Evolutionary conservation across 1,140 invertebrate genomes (phyloP).

Genomic region (Habropoda laboriosa): DNA sequence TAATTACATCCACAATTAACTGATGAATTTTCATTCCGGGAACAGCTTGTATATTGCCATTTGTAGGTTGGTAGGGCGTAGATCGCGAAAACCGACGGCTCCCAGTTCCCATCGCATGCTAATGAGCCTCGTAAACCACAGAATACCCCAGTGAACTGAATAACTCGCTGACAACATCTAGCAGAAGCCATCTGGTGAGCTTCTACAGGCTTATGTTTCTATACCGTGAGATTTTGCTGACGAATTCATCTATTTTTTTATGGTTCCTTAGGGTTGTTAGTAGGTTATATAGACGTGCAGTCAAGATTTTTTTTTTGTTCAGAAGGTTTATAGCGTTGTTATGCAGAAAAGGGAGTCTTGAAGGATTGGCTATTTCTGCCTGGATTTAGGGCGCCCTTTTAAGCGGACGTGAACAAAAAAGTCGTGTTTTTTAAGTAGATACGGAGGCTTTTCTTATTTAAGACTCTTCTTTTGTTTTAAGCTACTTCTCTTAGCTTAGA

Average conservation of each 20-base stretch:
- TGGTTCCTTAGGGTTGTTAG: background rate
- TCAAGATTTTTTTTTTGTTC: background rate
- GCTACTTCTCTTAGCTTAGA: too few species aligned
- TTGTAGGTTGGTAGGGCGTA: conserved; percentile 4
- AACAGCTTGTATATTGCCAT: too few species aligned
- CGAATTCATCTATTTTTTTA: background rate
- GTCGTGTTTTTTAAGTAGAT: background rate
- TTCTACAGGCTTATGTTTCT: background rate
- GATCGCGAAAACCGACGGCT: conserved; percentile 23
- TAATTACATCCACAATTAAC: too few species aligned
- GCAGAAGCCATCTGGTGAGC: background rate
- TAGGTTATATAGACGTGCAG: too few species aligned
- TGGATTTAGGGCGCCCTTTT: background rate
- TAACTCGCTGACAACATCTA: conserved; percentile 20
- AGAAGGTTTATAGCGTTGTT: background rate
- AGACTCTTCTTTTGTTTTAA: too few species aligned
- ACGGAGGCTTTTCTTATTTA: too few species aligned
- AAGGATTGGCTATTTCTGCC: background rate
- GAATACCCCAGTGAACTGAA: conserved; percentile 46
- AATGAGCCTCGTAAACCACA: conserved; percentile 41
- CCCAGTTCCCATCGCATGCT: conserved; percentile 44
- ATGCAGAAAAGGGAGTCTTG: background rate
- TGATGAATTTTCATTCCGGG: too few species aligned
- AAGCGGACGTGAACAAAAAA: too few species aligned
- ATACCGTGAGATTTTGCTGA: background rate